Evolutionary conservation across 2,888 invertebrate species (phyloP).

Genomic region (Onthophagus sagittarius): DNA sequence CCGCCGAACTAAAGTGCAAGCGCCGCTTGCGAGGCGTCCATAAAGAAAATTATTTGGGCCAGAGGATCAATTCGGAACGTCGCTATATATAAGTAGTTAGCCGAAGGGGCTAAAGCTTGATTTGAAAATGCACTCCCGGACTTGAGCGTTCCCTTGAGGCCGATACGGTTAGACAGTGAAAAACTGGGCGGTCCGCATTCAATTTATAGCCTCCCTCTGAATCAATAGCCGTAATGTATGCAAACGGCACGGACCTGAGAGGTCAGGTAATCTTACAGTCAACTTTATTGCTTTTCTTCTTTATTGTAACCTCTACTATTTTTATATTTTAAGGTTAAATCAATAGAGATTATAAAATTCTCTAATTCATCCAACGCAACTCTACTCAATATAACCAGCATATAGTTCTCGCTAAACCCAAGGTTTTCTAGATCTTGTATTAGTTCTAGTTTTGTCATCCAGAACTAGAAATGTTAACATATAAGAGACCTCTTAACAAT

Average conservation of each 20-base stretch:
- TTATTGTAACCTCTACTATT: slow-evolving; percentile 18
- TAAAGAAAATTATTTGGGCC: neutral
- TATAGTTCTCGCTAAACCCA: too few relatives aligned
- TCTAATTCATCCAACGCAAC: too few relatives aligned
- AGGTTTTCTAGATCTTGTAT: too few relatives aligned
- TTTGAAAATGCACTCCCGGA: slow-evolving; percentile 43
- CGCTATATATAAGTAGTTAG: slow-evolving; percentile 30
- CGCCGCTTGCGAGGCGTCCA: neutral
- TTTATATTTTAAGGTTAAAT: too few relatives aligned
- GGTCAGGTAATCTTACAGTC: slow-evolving; percentile 39
- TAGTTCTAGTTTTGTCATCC: too few relatives aligned
- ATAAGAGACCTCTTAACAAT: too few relatives aligned
- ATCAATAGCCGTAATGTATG: slow-evolving; percentile 43
- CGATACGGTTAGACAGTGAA: slow-evolving; percentile 45
- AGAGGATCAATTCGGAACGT: neutral
- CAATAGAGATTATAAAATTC: too few relatives aligned
- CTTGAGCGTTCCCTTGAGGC: slow-evolving; percentile 41
- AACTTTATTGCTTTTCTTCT: slow-evolving; percentile 29
- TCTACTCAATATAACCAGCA: too few relatives aligned
- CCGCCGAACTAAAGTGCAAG: neutral
- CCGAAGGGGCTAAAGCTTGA: slow-evolving; percentile 35
- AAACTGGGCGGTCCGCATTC: slow-evolving; percentile 44
- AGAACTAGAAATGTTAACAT: too few relatives aligned
- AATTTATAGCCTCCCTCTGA: slow-evolving; percentile 42
- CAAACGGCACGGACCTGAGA: slow-evolving; percentile 38